These are phyloP conservation scores for Sinonovacula constricta DNA, from an alignment of 1,140 invertebrate genomes.

Conservation along the genomic window DNA sequence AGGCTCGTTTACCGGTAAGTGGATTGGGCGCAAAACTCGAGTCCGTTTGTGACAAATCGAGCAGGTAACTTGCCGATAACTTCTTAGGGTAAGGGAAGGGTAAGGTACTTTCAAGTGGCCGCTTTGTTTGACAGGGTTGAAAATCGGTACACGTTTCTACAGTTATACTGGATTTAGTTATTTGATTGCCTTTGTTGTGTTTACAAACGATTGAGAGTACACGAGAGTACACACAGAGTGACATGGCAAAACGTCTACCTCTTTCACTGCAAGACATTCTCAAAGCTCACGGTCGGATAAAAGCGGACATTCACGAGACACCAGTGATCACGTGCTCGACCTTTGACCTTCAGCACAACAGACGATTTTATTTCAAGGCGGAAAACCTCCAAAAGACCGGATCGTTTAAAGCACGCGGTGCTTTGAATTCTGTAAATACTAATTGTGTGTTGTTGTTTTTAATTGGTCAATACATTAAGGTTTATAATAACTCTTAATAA, in stretches of 20 bases:
- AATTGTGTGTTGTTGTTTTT: no score
- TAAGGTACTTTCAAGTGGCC: no score
- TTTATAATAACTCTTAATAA: no score
- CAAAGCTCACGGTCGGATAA: slow-evolving; percentile 50
- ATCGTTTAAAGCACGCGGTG: slow-evolving; percentile 74
- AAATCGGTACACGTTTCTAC: no score
- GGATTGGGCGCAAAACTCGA: no score
- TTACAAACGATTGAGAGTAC: neutral
- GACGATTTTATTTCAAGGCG: slow-evolving; percentile 72
- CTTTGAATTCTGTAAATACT: slow-evolving; percentile 67
- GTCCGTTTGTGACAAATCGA: no score
- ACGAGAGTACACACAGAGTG: neutral
- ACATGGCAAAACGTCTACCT: slow-evolving; percentile 10
- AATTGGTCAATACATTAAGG: slow-evolving; percentile 18
- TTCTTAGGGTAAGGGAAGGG: no score
- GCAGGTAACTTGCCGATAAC: no score
- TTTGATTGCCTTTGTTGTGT: neutral
- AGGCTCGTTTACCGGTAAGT: no score
- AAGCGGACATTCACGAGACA: slow-evolving; percentile 55
- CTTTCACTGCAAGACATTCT: slow-evolving; percentile 30
- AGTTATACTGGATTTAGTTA: no score
- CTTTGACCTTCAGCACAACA: slow-evolving; percentile 49
- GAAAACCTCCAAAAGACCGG: slow-evolving; percentile 76
- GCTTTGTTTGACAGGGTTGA: no score
- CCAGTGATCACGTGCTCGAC: slow-evolving; percentile 56